These are phyloP conservation scores for Drosophila pandora DNA, from an alignment of 1,140 invertebrate species.

Conservation along the genomic window DNA sequence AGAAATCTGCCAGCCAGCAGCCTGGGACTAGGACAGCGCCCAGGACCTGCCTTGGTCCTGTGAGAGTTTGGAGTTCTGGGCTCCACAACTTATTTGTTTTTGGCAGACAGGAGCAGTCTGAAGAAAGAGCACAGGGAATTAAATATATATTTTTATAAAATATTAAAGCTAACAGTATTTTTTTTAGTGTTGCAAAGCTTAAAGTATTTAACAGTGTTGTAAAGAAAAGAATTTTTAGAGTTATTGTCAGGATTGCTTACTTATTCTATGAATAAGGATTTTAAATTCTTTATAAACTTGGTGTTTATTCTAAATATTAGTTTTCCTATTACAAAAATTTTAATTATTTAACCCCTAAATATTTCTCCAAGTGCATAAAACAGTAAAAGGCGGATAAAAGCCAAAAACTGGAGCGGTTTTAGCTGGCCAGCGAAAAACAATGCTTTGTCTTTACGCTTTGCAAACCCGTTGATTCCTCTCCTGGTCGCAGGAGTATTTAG, in stretches of 20 bases:
- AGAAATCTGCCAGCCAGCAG: conserved; percentile 63
- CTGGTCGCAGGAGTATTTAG: conserved; percentile 3
- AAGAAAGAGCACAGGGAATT: neutral
- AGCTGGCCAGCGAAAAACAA: conserved; percentile 34
- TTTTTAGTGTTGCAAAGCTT: too few relatives aligned
- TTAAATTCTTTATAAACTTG: too few relatives aligned
- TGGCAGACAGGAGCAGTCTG: conserved; percentile 18
- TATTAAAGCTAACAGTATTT: too few relatives aligned
- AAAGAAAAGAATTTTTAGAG: too few relatives aligned
- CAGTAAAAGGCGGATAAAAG: neutral
- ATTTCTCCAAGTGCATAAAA: neutral
- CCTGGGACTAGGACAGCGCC: neutral
- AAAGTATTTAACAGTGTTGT: too few relatives aligned
- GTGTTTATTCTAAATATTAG: too few relatives aligned
- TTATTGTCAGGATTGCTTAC: too few relatives aligned
- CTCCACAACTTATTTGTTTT: conserved; percentile 38
- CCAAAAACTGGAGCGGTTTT: conserved; percentile 2
- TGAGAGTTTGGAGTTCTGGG: conserved; percentile 17
- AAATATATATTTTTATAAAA: too few relatives aligned
- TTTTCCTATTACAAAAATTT: too few relatives aligned
- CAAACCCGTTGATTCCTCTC: neutral
- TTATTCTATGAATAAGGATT: too few relatives aligned
- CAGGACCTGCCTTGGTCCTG: neutral
- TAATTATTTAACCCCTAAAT: neutral
- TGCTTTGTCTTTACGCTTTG: conserved; percentile 31